Evolutionary conservation across 2,113 vertebrate species (phyloP).

Genomic region (Dissostichus mawsoni): DNA sequence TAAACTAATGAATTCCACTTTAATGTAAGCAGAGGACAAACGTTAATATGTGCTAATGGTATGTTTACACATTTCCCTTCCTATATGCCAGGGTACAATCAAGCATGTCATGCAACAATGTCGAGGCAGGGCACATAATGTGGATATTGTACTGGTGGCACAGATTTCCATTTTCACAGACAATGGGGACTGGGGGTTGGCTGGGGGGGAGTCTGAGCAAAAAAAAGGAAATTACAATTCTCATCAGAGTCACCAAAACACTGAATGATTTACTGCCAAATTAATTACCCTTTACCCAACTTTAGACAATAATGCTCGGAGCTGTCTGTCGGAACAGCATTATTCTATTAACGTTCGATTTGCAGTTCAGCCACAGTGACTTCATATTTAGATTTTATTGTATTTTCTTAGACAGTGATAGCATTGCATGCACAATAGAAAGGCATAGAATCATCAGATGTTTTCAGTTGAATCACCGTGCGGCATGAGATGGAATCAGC

Average conservation of each 20-base stretch:
- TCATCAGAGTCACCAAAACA: slow-evolving; percentile 83
- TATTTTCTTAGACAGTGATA: slow-evolving; percentile 79
- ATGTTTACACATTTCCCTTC: slow-evolving; percentile 62
- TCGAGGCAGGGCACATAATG: slow-evolving; percentile 76
- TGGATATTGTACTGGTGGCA: slow-evolving; percentile 80
- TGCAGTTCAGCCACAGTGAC: slow-evolving; percentile 84
- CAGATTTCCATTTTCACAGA: slow-evolving; percentile 84
- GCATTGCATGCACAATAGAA: slow-evolving; percentile 75
- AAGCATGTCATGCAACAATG: slow-evolving; percentile 80
- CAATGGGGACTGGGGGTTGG: slow-evolving; percentile 74
- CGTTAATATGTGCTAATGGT: slow-evolving; percentile 69
- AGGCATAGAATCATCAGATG: slow-evolving; percentile 69
- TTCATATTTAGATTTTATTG: slow-evolving; percentile 84
- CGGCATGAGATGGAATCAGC: slow-evolving; percentile 70
- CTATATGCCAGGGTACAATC: slow-evolving; percentile 65
- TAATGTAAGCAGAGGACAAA: slow-evolving; percentile 40
- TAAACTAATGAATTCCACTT: slow-evolving; percentile 2
- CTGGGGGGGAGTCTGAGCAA: slow-evolving; percentile 48
- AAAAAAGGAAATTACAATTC: slow-evolving; percentile 71
- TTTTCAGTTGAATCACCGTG: slow-evolving; percentile 80
- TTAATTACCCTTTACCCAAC: slow-evolving; percentile 86
- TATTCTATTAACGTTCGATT: slow-evolving; percentile 84
- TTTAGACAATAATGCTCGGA: slow-evolving; percentile 84
- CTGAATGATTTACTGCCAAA: slow-evolving; percentile 85
- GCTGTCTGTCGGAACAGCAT: slow-evolving; percentile 82